phyloP scores from a whole-genome alignment of 2,888 invertebrate species.

The Pachliopta kotzebuea region DNA sequence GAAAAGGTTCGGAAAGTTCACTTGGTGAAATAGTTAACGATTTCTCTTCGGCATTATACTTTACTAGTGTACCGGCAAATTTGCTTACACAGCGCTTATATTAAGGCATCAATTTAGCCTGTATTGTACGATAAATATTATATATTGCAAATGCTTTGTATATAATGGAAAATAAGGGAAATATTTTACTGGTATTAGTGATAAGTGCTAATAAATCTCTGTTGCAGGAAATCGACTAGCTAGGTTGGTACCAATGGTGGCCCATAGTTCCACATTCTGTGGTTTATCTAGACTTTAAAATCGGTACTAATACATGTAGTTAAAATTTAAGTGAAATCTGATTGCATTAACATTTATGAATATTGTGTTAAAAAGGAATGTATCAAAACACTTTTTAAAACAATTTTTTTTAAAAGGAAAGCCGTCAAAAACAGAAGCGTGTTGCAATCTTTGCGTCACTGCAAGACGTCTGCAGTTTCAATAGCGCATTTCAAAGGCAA shows the following conservation, averaged over 20 bases:
- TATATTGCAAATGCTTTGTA: too few species aligned
- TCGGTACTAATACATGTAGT: too few species aligned
- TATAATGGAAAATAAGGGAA: too few species aligned
- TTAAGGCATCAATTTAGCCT: not conserved
- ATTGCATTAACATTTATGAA: not conserved
- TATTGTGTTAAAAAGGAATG: not conserved
- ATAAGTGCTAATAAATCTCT: too few species aligned
- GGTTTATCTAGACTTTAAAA: too few species aligned
- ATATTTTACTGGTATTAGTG: too few species aligned
- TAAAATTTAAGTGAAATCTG: not conserved
- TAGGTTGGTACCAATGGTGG: too few species aligned
- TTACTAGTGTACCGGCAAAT: not conserved
- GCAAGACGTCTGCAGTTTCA: slow-evolving; percentile 26
- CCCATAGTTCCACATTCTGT: too few species aligned
- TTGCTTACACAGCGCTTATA: not conserved
- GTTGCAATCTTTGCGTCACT: slow-evolving; percentile 22
- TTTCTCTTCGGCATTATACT: slow-evolving; percentile 1
- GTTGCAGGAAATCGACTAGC: too few species aligned
- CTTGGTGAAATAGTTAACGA: slow-evolving; percentile 9
- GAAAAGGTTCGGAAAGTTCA: slow-evolving; percentile 1
- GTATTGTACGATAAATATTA: too few species aligned
- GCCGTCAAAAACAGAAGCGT: slow-evolving; percentile 17
- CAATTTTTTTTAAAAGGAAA: slow-evolving; percentile 9
- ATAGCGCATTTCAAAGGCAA: slow-evolving; percentile 19
- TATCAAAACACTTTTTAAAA: slow-evolving; percentile 13